Evolutionary conservation across 2,888 invertebrate species (phyloP), one percentile per base, ranked within the genome.

Genomic region (Ectemnius continuus): DNA sequence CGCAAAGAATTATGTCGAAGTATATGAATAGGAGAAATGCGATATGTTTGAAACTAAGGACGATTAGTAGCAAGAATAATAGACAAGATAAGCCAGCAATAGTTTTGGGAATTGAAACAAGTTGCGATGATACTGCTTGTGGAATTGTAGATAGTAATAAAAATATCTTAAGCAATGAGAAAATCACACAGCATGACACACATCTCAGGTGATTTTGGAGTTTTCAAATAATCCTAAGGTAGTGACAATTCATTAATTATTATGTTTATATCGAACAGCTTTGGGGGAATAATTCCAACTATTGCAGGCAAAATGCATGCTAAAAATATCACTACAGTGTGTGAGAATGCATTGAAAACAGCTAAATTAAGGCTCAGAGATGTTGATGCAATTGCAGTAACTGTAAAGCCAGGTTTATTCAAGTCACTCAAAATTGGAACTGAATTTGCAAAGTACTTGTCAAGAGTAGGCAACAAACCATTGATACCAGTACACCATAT

Each of bases 401-500:
- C 99, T n/a, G 94, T 95, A 0, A 95, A 95, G 90, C 99, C 99
- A 70, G 96, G 98, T n/a, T 91, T 98, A 78, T 91, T 94, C 0
- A 86, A 96, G 67, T 97, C 97, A 70, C 92, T 99, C 67, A 81
- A 92, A 73, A 94, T 98, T 75, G 99, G 99, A 47, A 92, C 95
- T 58, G 94, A 94, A 79, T 97, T 97, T 93, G 97, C 96, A 0
- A 96, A 95, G 86, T 93, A 95, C 86, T 90, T 98, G 62, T 94
- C 95, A 20, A 92, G 92, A 80, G 91, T 92, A 66, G 92, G 94
- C 78, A 91, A 92, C 0, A 97, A 96, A 89, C 97, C 98, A 0
- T 92, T 99, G 78, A 96, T 99, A 88, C 98, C 99, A 0, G 95
- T 99, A 73, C 99, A 99, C 92, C 99, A 99, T 86, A 99, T 99